A percentile compares a stretch with the other conserved stretches of the same genome.
phyloP scores from a whole-genome alignment of 2,797 vertebrate species.

The Staurois parvus region DNA sequence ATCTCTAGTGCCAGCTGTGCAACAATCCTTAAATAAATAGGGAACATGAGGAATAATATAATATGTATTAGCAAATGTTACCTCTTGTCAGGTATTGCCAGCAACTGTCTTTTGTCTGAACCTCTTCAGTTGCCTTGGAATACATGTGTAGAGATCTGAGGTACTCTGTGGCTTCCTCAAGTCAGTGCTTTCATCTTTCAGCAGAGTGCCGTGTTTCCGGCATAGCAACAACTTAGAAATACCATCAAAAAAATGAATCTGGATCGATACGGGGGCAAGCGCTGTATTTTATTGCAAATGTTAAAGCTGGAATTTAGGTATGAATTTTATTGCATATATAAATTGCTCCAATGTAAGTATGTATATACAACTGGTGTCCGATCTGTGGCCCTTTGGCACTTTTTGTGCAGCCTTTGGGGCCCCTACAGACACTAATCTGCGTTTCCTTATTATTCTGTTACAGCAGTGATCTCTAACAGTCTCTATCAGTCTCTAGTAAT shows the following conservation, averaged over 20 bases:
- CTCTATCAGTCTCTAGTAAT: too few species aligned
- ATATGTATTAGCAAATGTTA: constrained; percentile 2
- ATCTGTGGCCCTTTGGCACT: too few species aligned
- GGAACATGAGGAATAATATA: not conserved
- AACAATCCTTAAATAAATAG: not conserved
- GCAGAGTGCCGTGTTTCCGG: not conserved
- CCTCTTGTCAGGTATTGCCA: constrained; percentile 2
- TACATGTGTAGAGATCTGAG: not conserved
- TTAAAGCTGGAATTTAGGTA: too few species aligned
- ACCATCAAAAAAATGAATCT: not conserved
- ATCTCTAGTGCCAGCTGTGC: not conserved
- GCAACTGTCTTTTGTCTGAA: not conserved
- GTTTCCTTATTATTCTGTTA: too few species aligned
- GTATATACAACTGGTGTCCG: too few species aligned
- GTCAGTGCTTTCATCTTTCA: not conserved
- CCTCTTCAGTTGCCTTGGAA: not conserved
- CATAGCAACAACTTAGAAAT: not conserved
- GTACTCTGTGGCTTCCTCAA: not conserved
- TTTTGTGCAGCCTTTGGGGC: too few species aligned
- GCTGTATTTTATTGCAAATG: too few species aligned
- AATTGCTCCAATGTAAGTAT: too few species aligned
- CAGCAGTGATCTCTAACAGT: too few species aligned
- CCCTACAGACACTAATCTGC: too few species aligned
- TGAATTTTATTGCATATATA: too few species aligned
- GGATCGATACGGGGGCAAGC: too few species aligned